Conservation (phyloP, 1,140 invertebrate genomes). For the Temnothorax nylanderi region DNA sequence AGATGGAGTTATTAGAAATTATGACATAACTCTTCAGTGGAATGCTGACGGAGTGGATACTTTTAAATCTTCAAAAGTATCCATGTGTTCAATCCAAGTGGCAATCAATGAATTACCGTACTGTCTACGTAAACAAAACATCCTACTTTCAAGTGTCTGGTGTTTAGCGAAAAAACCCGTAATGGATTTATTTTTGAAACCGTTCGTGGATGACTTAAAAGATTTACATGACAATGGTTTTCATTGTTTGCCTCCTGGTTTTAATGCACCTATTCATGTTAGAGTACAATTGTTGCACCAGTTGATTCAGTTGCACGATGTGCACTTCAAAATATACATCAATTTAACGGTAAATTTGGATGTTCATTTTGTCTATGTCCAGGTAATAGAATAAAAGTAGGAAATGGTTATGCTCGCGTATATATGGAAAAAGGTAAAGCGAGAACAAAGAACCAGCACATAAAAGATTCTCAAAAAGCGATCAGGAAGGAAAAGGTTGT, state of each 20-base stretch:
- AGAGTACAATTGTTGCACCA: neutral
- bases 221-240: neutral
- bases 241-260: neutral
- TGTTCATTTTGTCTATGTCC: neutral
- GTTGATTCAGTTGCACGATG: neutral
- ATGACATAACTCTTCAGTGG: neutral
- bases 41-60: neutral
- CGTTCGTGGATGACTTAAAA: neutral
- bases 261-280: neutral
- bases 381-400: neutral
- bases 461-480: neutral
- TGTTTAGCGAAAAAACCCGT: too few relatives aligned
- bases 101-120: neutral
- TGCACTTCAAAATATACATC: neutral
- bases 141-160: too few relatives aligned
- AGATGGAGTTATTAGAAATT: too few relatives aligned
- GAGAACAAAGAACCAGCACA: neutral
- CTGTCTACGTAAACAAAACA: too few relatives aligned
- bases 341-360: neutral
- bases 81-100: neutral
- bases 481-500: neutral
- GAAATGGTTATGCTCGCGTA: neutral
- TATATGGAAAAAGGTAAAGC: neutral
- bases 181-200: neutral
- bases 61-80: neutral